phyloP scores from a whole-genome alignment of 2,113 vertebrate species.

The Tautogolabrus adspersus region DNA sequence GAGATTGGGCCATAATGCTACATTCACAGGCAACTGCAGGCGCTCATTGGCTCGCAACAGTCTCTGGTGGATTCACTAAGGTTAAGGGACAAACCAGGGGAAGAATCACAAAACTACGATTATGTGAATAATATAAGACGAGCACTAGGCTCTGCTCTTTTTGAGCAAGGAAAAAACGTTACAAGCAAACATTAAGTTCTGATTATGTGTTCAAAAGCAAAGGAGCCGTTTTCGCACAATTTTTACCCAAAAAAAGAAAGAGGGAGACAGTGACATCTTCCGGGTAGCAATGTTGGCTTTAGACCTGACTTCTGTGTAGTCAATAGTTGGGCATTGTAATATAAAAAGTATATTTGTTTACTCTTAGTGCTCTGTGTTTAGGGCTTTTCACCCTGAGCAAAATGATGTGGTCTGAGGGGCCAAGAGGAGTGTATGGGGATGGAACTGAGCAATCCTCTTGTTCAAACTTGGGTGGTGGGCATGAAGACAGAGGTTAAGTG shows the following conservation, averaged over 20 bases:
- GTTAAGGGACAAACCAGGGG: conserved; percentile 63
- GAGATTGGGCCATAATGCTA: conserved; percentile 91
- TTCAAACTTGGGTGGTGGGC: conserved; percentile 78
- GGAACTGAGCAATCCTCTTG: conserved; percentile 76
- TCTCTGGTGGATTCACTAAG: conserved; percentile 87
- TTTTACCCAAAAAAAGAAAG: not conserved
- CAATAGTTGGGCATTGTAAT: conserved; percentile 11
- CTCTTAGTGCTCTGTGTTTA: conserved; percentile 45
- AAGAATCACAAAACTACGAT: conserved; percentile 54
- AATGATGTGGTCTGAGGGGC: conserved; percentile 76
- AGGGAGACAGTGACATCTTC: not conserved
- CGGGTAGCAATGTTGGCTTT: not conserved
- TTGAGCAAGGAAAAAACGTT: no score
- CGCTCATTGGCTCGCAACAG: conserved; percentile 89
- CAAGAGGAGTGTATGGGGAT: conserved; percentile 68
- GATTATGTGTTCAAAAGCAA: not conserved
- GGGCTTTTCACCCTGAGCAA: conserved; percentile 74
- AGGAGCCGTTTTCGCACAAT: not conserved
- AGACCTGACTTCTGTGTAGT: not conserved
- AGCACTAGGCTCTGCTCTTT: conserved; percentile 6
- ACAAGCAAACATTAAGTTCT: not conserved
- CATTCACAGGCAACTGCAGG: conserved; percentile 89
- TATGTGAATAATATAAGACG: conserved; percentile 55
- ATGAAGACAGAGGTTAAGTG: conserved; percentile 85
- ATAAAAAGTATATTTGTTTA: conserved; percentile 51